Evolutionary conservation across 2,888 invertebrate species (phyloP).

Genomic region (Drosophila longiperda): DNA sequence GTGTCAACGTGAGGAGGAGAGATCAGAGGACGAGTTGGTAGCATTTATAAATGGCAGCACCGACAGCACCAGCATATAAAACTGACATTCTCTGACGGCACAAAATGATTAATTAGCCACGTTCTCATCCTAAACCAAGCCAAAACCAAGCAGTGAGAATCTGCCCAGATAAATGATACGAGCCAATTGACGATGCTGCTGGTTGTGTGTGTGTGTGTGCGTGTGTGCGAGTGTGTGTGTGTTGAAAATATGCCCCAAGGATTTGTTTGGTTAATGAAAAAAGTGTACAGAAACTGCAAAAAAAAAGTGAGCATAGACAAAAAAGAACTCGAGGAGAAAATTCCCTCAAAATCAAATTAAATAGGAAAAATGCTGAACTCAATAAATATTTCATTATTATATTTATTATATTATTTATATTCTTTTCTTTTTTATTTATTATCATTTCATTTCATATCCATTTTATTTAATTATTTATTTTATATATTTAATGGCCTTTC

Average conservation of each 20-base stretch:
- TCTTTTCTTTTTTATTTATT: too few relatives aligned
- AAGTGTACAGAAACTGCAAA: background rate
- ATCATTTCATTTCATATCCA: too few relatives aligned
- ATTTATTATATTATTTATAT: background rate
- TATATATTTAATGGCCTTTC: background rate
- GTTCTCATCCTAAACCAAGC: conserved; percentile 1
- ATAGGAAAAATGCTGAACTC: background rate
- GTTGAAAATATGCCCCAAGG: conserved; percentile 51
- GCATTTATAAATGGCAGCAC: conserved; percentile 72
- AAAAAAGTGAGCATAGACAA: background rate
- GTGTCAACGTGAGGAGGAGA: conserved; percentile 46
- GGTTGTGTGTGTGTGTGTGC: conserved; percentile 11
- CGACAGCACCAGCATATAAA: conserved; percentile 80
- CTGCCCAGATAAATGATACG: conserved; percentile 62
- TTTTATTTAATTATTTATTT: too few relatives aligned
- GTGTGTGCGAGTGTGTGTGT: conserved; percentile 13
- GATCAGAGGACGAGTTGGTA: conserved; percentile 9
- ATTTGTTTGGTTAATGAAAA: conserved; percentile 47
- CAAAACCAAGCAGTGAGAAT: background rate
- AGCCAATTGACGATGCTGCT: conserved; percentile 13
- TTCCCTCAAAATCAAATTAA: background rate
- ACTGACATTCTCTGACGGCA: conserved; percentile 75
- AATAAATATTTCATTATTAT: background rate
- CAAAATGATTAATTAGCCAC: conserved; percentile 73
- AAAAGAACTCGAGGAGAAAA: background rate